Evolutionary conservation across 2,113 vertebrate genomes (phyloP).

Genomic region (Calidris pugnax): DNA sequence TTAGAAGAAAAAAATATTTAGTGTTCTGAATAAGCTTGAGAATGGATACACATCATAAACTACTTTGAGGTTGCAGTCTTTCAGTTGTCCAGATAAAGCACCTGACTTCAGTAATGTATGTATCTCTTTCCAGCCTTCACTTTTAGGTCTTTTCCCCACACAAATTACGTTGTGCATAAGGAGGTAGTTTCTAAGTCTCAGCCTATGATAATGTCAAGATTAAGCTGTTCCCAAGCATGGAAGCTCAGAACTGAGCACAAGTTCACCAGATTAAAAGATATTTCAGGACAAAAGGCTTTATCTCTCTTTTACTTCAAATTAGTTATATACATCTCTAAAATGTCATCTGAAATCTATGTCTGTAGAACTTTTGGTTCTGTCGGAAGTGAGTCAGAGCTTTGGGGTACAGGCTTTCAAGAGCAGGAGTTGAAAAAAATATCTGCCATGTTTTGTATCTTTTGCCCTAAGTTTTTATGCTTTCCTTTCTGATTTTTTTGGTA

Average conservation of each 20-base stretch:
- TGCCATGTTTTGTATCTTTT: not conserved
- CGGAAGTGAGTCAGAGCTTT: not conserved
- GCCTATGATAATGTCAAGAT: not conserved
- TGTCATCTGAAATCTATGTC: not conserved
- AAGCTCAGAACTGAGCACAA: not conserved
- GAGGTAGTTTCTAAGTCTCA: not conserved
- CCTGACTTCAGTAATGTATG: not conserved
- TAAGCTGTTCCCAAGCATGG: not conserved
- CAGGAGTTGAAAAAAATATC: not conserved
- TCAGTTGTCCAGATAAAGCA: not conserved
- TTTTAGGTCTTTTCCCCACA: not conserved
- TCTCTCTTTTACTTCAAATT: not conserved
- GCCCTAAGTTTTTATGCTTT: not conserved
- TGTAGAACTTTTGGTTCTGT: not conserved
- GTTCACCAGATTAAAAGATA: not conserved
- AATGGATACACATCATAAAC: not conserved
- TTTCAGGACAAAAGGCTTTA: not conserved
- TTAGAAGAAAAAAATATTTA: not conserved
- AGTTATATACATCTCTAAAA: not conserved
- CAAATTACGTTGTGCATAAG: not conserved
- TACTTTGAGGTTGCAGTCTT: not conserved
- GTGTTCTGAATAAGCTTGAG: not conserved
- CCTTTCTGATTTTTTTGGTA: not conserved
- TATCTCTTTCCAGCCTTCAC: not conserved
- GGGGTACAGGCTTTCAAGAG: not conserved